A percentile compares a stretch with the other conserved stretches of the same genome.
These are phyloP conservation scores for Actenoides lindsayi DNA, from an alignment of 2,113 vertebrate genomes.

Conservation along the genomic window DNA sequence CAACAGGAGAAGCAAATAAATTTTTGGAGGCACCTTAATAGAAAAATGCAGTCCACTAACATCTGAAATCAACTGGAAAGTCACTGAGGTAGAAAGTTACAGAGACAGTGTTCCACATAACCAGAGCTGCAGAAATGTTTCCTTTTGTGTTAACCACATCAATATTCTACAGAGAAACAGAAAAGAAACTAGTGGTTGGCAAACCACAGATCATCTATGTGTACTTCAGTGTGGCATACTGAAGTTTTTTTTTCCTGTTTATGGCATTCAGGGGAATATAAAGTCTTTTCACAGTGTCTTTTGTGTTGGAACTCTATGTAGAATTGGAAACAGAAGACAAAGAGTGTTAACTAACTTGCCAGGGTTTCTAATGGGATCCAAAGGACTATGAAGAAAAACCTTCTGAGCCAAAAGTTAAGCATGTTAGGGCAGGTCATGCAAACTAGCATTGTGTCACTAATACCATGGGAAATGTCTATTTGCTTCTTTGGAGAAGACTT, in stretches of 20 bases:
- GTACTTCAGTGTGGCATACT: neutral
- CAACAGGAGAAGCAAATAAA: neutral
- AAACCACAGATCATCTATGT: neutral
- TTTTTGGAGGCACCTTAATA: neutral
- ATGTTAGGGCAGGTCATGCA: neutral
- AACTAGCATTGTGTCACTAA: neutral
- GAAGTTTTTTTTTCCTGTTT: neutral
- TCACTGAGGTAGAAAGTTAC: neutral
- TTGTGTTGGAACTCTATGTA: neutral
- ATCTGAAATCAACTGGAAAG: neutral
- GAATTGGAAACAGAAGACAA: neutral
- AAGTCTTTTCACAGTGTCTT: neutral
- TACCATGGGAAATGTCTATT: neutral
- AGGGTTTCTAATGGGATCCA: neutral
- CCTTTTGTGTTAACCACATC: neutral
- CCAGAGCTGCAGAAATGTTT: neutral
- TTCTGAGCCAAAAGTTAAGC: neutral
- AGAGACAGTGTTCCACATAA: neutral
- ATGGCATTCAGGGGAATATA: neutral
- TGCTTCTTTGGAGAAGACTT: neutral
- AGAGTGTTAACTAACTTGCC: neutral
- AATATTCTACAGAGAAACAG: neutral
- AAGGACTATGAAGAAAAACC: neutral
- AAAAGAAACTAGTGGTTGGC: neutral
- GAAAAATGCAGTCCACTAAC: neutral